Evolutionary conservation across 1,140 invertebrate species (phyloP), one percentile per base, ranked within the genome.

Genomic region (Bombus waltoni): DNA sequence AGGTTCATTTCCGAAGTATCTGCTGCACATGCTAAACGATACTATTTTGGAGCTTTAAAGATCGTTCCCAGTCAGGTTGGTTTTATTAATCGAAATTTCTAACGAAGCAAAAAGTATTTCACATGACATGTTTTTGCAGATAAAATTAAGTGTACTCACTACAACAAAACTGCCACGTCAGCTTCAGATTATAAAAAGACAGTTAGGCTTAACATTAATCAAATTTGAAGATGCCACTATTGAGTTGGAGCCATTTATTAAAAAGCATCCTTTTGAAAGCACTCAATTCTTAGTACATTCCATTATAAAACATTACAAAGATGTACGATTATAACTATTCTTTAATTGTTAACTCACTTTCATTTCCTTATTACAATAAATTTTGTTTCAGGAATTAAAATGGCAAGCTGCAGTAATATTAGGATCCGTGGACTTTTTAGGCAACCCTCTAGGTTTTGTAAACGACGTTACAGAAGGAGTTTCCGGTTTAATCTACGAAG

Each of bases 151-250:
- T 91, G 98, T 99, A 87, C 96, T 97, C 38, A 99, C 98, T 18
- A 97, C 98, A 1, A 97, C 96, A 83, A 98, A 98, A 93, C 93
- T 99, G 75, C 96, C 97, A 3, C 93, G 96, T 2, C 97, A 98
- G 90, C 95, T 99, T 73, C 96, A 97, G 85, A 95, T 95, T 77
- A 97, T 99, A 13, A 99, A 99, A 95, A 96, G 97, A 85, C 97
- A 98, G 87, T 95, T 99, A 59, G 98, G 98, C 3, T 96, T 99
- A 9, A 98, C 98, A 42, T 95, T 99, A 13, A 98, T 99, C 59
- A 98, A 98, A 90, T 99, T 99, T 95, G 99, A 99, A 96, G 98
- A 99, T 95, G 99, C 99, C 5, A 96, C 97, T 25, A 98, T 99
- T 40, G 98, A 99, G 90, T 95, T 99, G 62, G 97, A 99, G 94